Evolutionary conservation across 92 coral and sea anemone genomes (phyloP).

Genomic region (Porites evermanni): DNA sequence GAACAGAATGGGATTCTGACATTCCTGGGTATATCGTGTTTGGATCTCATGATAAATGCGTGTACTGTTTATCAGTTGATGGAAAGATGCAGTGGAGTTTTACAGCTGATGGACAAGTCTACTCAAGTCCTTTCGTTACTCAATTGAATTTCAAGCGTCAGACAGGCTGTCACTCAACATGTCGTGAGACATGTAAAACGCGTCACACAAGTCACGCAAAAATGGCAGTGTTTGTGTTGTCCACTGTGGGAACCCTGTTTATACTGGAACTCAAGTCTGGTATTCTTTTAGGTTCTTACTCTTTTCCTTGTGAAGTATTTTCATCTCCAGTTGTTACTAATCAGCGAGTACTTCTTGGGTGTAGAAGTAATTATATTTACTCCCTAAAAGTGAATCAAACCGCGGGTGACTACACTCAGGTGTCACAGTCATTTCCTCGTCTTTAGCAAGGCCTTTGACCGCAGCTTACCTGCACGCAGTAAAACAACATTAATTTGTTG

Average conservation of each 20-base stretch:
- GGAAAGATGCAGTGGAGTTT: slow-evolving; percentile 79
- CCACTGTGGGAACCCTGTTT: slow-evolving; percentile 84
- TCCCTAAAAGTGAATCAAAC: slow-evolving; percentile 48
- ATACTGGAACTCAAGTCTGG: slow-evolving; percentile 67
- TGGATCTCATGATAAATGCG: slow-evolving; percentile 79
- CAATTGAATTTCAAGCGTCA: not conserved
- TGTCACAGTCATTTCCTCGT: not conserved
- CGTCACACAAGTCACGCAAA: not conserved
- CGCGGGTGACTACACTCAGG: not conserved
- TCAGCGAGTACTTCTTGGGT: slow-evolving; percentile 73
- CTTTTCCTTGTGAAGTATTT: slow-evolving; percentile 92
- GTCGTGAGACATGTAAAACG: not conserved
- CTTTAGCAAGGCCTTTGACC: no score
- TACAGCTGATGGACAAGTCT: slow-evolving; percentile 77
- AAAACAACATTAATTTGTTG: no score
- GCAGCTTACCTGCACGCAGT: no score
- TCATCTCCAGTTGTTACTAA: slow-evolving; percentile 90
- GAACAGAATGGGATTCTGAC: not conserved
- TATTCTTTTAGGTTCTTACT: slow-evolving; percentile 49
- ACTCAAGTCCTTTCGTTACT: slow-evolving; percentile 84
- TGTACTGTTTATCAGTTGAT: slow-evolving; percentile 72
- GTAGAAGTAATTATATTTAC: slow-evolving; percentile 87
- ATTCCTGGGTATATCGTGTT: slow-evolving; percentile 47
- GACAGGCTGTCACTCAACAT: not conserved
- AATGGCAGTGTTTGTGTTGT: slow-evolving; percentile 57